Evolutionary conservation across 2,797 vertebrate species (phyloP).

Genomic region (Poeciliopsis infans): DNA sequence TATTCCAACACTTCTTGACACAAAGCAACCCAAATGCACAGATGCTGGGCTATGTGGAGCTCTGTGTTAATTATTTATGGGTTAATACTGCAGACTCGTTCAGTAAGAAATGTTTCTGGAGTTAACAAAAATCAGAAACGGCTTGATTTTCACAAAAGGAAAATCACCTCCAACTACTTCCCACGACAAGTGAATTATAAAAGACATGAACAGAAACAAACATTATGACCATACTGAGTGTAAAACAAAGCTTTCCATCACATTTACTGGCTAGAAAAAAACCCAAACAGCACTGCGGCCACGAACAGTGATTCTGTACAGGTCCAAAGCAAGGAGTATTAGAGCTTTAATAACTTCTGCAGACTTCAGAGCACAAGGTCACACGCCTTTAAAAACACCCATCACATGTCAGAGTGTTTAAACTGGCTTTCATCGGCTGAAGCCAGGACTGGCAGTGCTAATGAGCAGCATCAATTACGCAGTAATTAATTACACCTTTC

Average conservation of each 20-base stretch:
- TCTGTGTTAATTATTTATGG: not conserved
- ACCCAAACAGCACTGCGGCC: slow-evolving; percentile 1
- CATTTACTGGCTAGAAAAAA: not conserved
- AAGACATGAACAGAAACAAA: not conserved
- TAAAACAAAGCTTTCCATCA: not conserved
- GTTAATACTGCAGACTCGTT: not conserved
- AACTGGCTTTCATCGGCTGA: not conserved
- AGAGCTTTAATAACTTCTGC: slow-evolving; percentile 47
- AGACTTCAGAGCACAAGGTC: slow-evolving; percentile 12
- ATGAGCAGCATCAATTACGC: slow-evolving; percentile 48
- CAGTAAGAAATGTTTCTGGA: not conserved
- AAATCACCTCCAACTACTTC: slow-evolving; percentile 3
- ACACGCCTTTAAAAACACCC: slow-evolving; percentile 3
- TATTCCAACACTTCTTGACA: not conserved
- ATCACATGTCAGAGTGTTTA: not conserved
- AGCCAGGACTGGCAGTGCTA: not conserved
- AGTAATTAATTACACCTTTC: slow-evolving; percentile 42
- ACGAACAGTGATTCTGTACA: slow-evolving; percentile 16
- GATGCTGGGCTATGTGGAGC: slow-evolving; percentile 5
- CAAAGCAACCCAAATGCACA: slow-evolving; percentile 6
- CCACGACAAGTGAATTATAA: not conserved
- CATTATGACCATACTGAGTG: not conserved
- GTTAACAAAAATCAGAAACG: not conserved
- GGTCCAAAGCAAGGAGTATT: slow-evolving; percentile 20
- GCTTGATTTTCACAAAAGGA: slow-evolving; percentile 1